Evolutionary conservation across 1,140 invertebrate genomes (phyloP).

Genomic region (Anoplolepis gracilipes): DNA sequence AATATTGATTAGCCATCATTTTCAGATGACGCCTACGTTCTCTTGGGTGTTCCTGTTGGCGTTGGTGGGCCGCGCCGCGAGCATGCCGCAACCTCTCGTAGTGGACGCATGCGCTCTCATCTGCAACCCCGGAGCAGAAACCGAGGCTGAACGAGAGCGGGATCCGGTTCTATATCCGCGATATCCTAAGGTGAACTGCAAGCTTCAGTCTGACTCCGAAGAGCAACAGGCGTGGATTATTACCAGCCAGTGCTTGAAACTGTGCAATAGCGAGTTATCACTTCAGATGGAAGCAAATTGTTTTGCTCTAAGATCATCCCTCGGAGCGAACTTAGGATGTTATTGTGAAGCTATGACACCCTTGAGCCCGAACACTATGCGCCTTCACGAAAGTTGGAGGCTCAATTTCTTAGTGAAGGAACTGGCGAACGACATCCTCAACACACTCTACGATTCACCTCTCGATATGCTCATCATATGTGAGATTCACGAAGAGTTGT

Average conservation of each 20-base stretch:
- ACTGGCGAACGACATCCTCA: background rate
- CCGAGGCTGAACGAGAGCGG: constrained; percentile 6
- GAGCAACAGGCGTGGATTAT: constrained; percentile 66
- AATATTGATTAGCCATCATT: constrained; percentile 85
- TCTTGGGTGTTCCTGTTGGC: constrained; percentile 78
- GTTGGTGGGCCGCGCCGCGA: constrained; percentile 76
- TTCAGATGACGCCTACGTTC: constrained; percentile 81
- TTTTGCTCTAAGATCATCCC: constrained; percentile 26
- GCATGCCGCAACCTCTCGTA: constrained; percentile 52
- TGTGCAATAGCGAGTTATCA: constrained; percentile 8
- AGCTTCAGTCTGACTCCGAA: constrained; percentile 54
- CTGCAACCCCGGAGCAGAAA: constrained; percentile 48
- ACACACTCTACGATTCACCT: background rate
- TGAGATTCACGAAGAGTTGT: background rate
- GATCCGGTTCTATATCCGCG: constrained; percentile 12
- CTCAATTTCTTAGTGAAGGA: constrained; percentile 15
- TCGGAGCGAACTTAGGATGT: constrained; percentile 19
- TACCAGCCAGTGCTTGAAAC: constrained; percentile 57
- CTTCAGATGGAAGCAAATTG: constrained; percentile 20
- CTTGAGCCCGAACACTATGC: constrained; percentile 17
- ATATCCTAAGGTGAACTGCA: constrained; percentile 45
- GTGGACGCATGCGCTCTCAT: constrained; percentile 71
- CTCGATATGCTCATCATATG: constrained; percentile 6
- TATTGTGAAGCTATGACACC: constrained; percentile 12
- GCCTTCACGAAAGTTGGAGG: constrained; percentile 7